Conservation (phyloP, 2,797 vertebrate genomes). For the Sphaeramia orbicularis region DNA sequence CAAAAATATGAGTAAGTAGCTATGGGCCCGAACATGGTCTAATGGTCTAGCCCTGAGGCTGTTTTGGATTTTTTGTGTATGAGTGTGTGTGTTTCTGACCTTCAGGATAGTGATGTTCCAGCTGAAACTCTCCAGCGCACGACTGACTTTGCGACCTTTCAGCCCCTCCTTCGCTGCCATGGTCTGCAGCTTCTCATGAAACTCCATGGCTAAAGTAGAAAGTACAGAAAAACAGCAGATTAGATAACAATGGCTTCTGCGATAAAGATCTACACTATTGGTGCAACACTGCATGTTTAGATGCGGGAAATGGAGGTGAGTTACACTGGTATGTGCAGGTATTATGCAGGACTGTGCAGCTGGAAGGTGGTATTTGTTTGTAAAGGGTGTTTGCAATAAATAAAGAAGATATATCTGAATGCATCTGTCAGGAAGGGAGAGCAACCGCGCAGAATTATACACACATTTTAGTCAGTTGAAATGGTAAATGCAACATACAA, state of each 20-base stretch:
- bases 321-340: too few species aligned
- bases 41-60: background rate
- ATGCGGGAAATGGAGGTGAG: too few species aligned
- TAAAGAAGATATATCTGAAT: too few species aligned
- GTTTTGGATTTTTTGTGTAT: slow-evolving; percentile 16
- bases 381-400: too few species aligned
- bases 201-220: slow-evolving; percentile 90
- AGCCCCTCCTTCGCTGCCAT: slow-evolving; percentile 92
- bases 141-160: slow-evolving; percentile 92
- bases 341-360: too few species aligned
- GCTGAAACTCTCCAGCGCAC: slow-evolving; percentile 94
- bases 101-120: slow-evolving; percentile 98
- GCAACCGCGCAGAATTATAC: too few species aligned
- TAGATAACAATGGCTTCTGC: background rate
- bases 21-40: slow-evolving; percentile 20
- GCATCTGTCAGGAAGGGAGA: too few species aligned
- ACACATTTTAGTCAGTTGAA: too few species aligned
- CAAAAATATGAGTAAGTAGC: slow-evolving; percentile 39
- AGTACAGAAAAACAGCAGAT: slow-evolving; percentile 27
- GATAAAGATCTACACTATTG: too few species aligned
- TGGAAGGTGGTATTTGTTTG: too few species aligned
- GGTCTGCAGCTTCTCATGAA: slow-evolving; percentile 92
- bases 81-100: slow-evolving; percentile 78
- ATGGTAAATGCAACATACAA: too few species aligned
- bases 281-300: too few species aligned